Percentiles rank a stretch among this genome's conserved stretches.
phyloP scores from a whole-genome alignment of 2,888 invertebrate genomes.

The Diarsia brunnea region DNA sequence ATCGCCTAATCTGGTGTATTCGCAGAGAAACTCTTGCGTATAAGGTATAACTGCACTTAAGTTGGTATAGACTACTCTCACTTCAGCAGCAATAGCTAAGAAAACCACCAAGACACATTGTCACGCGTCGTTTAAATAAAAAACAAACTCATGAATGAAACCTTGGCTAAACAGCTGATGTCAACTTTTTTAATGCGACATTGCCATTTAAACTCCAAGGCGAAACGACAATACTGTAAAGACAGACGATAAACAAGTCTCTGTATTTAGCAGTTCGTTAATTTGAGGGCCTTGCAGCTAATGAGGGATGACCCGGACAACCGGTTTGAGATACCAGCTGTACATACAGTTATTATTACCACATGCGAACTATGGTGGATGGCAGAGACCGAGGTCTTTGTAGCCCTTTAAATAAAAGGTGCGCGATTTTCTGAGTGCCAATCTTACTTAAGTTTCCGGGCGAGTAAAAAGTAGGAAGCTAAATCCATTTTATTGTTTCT shows the following conservation, averaged over 20 bases:
- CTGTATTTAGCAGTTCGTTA: constrained; percentile 52
- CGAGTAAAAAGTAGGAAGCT: constrained; percentile 27
- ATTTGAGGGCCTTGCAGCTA: constrained; percentile 40
- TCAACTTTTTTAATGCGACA: constrained; percentile 70
- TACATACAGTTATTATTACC: constrained; percentile 14
- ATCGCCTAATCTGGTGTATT: constrained; percentile 15
- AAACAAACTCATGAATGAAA: constrained; percentile 71
- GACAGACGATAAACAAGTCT: constrained; percentile 58
- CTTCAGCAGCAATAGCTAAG: constrained; percentile 33
- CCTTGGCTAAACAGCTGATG: constrained; percentile 75
- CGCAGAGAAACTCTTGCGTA: constrained; percentile 29
- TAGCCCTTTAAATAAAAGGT: constrained; percentile 41
- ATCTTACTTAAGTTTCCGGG: constrained; percentile 45
- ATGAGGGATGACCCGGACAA: constrained; percentile 48
- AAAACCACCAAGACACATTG: constrained; percentile 41
- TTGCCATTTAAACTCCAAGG: constrained; percentile 74
- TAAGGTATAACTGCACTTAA: constrained; percentile 15
- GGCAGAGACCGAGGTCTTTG: constrained; percentile 32
- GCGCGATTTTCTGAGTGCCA: constrained; percentile 30
- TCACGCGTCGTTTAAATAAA: constrained; percentile 40
- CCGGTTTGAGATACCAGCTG: constrained; percentile 30
- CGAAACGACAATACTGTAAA: constrained; percentile 62
- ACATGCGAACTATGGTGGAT: neutral
- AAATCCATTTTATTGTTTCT: constrained; percentile 31
- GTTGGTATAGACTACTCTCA: constrained; percentile 45